Conservation (phyloP, 2,888 invertebrate species). For the Mythimna ferrago region DNA sequence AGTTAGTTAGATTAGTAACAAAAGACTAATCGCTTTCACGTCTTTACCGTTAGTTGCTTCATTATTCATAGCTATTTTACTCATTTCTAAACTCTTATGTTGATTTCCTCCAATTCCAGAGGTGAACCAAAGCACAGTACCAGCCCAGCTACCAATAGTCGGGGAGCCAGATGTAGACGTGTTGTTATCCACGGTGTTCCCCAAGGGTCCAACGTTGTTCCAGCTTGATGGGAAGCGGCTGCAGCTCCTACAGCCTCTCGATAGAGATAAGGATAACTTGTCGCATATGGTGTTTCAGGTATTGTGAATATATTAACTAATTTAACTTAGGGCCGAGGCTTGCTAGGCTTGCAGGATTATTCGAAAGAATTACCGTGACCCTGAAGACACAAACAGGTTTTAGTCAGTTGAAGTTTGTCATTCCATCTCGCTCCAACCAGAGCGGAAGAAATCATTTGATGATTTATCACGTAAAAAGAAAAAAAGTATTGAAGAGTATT, state of each 20-base stretch:
- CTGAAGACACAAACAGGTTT: too few species aligned
- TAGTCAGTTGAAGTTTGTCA: too few species aligned
- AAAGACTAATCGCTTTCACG: not conserved
- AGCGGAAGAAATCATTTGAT: too few species aligned
- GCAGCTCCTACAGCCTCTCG: constrained; percentile 94
- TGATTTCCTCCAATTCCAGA: constrained; percentile 88
- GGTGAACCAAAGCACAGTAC: constrained; percentile 95
- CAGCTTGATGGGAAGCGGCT: constrained; percentile 95
- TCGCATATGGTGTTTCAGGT: constrained; percentile 98
- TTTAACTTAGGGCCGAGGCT: too few species aligned
- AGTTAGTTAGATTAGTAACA: not conserved
- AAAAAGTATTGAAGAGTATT: too few species aligned
- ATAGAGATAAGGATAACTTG: constrained; percentile 96
- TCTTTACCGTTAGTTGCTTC: not conserved
- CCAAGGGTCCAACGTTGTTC: constrained; percentile 95
- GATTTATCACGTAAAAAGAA: too few species aligned
- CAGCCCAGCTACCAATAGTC: constrained; percentile 95
- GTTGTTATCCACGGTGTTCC: constrained; percentile 94
- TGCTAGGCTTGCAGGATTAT: too few species aligned
- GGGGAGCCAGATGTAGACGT: constrained; percentile 95
- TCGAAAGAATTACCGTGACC: too few species aligned
- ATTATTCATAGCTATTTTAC: too few species aligned
- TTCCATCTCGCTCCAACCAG: too few species aligned
- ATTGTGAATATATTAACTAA: constrained; percentile 31
- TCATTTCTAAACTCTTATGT: too few species aligned